Percentiles rank a stretch among this genome's conserved stretches.
These are phyloP conservation scores for Halictus ligatus DNA, from an alignment of 2,888 invertebrate genomes.

Conservation along the genomic window DNA sequence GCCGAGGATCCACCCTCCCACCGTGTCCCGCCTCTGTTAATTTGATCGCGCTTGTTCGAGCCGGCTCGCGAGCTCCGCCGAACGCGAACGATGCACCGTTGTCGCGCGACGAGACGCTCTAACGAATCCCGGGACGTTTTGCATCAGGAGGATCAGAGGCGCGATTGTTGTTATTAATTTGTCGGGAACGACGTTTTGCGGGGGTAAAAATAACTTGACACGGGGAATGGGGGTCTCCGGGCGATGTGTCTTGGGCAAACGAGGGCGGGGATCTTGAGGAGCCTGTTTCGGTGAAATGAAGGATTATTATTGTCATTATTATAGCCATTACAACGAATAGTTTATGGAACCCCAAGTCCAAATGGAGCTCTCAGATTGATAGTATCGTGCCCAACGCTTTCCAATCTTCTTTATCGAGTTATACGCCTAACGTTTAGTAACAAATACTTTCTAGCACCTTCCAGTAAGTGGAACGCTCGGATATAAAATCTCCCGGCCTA, in stretches of 20 bases:
- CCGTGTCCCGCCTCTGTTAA: background rate
- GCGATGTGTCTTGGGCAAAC: background rate
- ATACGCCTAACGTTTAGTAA: too few species aligned
- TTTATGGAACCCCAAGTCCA: too few species aligned
- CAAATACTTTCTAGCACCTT: background rate
- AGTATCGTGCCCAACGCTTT: too few species aligned
- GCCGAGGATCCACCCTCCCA: background rate
- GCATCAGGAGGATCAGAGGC: background rate
- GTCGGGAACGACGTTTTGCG: background rate
- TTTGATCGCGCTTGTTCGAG: conserved; percentile 30
- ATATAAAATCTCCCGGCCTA: background rate
- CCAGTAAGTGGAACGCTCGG: background rate
- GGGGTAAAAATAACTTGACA: background rate
- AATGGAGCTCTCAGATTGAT: too few species aligned
- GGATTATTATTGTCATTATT: too few species aligned
- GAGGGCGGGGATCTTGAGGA: background rate
- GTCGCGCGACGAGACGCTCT: background rate
- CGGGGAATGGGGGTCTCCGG: background rate
- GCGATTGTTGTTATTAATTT: background rate
- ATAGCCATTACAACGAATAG: too few species aligned
- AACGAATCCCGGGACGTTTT: background rate
- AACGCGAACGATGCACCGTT: conserved; percentile 15
- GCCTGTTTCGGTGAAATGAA: background rate
- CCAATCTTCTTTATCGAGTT: too few species aligned
- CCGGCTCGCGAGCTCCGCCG: conserved; percentile 5